Percentiles rank a stretch among this genome's conserved stretches.
Conservation (phyloP, 1,140 invertebrate genomes). For the Sesamia nonagrioides region DNA sequence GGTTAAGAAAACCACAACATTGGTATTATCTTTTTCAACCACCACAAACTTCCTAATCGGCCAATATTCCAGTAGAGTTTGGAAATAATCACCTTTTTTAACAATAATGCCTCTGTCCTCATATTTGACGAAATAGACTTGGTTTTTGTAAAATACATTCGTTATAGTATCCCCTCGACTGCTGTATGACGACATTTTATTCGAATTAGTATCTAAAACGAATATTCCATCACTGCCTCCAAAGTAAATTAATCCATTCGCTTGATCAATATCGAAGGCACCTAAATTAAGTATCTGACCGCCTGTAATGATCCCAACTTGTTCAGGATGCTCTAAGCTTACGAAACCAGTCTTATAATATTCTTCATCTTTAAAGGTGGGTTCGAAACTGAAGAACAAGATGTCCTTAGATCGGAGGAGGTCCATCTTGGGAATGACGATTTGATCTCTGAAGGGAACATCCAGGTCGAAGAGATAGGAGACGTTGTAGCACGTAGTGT, state of each 20-base stretch:
- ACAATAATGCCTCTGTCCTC: slow-evolving; percentile 69
- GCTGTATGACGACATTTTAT: slow-evolving; percentile 67
- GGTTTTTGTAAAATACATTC: slow-evolving; percentile 73
- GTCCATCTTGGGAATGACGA: slow-evolving; percentile 75
- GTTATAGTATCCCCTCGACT: slow-evolving; percentile 72
- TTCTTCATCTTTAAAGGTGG: slow-evolving; percentile 71
- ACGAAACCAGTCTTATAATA: slow-evolving; percentile 77
- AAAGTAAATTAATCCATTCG: slow-evolving; percentile 71
- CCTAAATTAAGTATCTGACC: slow-evolving; percentile 74
- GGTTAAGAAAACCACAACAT: slow-evolving; percentile 69
- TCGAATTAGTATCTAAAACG: slow-evolving; percentile 62
- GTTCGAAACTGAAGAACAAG: slow-evolving; percentile 77
- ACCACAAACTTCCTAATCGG: slow-evolving; percentile 75
- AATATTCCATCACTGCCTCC: slow-evolving; percentile 76
- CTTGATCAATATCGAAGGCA: slow-evolving; percentile 77
- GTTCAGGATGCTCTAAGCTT: slow-evolving; percentile 63
- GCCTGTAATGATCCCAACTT: slow-evolving; percentile 62
- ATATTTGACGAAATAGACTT: slow-evolving; percentile 72
- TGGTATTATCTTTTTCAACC: slow-evolving; percentile 66
- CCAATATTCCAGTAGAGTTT: slow-evolving; percentile 62
- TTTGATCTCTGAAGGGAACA: slow-evolving; percentile 69
- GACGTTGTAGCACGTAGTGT: slow-evolving; percentile 71
- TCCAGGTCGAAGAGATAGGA: slow-evolving; percentile 72
- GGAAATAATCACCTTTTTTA: slow-evolving; percentile 75
- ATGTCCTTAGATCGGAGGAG: slow-evolving; percentile 68